Base-by-base conservation (phyloP, 2,888 invertebrate genomes). In the Hirtodrosophila duncani region DNA sequence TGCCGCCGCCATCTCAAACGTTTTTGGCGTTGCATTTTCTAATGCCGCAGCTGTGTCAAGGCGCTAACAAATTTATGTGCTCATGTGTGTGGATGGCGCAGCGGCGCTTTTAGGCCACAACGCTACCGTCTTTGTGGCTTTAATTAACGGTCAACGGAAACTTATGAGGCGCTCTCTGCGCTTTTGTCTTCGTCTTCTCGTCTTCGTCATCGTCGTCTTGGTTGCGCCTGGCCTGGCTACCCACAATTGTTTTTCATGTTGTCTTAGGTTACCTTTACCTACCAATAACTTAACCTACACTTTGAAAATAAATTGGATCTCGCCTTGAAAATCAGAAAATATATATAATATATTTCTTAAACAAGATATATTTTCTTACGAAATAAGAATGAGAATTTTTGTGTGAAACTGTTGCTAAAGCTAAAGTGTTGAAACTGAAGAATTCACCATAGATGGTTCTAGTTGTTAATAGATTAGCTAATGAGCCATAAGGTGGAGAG, bases 111-210 rank as follows among this genome's bases (percentile, higher is more conserved):
- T 34, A 34, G 24, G 42, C 55, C 43, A 72, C n/a, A n/a, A n/a
- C 17, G 58, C 69, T 65, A 72, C 78, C 29, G 67, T 67, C 61
- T 79, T 48, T 56, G 74, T 53, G 78, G 74, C 62, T 80, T 75
- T 77, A 77, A 75, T 75, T 80, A 75, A 80, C 78, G 81, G 81
- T 66, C 78, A 75, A 64, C 71, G 64, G 64, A 71, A 75, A 75
- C 77, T 64, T 72, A 75, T 80, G n/a, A n/a, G n/a, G n/a, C n/a
- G n/a, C n/a, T n/a, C n/a, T n/a, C n/a, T n/a, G 80, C 67, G 80
- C 67, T 67, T 67, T 75, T 63, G 70, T 63, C 71, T 66, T 68
- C 50, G 42, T 57, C 23, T 20, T 27, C 18, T 37, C 39, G 31
- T 34, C 23, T 31, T 61, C 18, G 38, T 45, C 8, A 10, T 11